Percentiles rank a stretch among this genome's conserved stretches.
Conservation (phyloP, 1,140 invertebrate genomes). For the Wasmannia auropunctata region DNA sequence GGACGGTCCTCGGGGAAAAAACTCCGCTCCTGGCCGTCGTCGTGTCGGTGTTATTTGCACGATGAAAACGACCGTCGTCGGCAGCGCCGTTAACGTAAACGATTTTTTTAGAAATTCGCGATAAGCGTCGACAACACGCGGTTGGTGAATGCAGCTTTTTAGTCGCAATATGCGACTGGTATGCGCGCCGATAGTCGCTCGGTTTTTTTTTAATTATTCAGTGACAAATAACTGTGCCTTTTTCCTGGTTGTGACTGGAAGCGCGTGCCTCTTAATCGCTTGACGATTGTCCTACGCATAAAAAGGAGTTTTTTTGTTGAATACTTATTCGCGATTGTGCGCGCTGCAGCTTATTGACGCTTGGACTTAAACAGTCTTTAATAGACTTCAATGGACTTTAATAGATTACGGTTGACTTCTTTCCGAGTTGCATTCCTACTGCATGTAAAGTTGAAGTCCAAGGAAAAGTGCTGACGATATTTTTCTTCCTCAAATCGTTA, state of each 20-base stretch:
- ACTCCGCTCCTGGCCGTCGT: not conserved
- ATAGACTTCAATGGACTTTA: slow-evolving; percentile 14
- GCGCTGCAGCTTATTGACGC: not conserved
- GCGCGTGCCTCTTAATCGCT: not conserved
- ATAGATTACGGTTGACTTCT: not conserved
- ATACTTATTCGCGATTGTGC: not conserved
- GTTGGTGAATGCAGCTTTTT: slow-evolving; percentile 4
- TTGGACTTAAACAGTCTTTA: not conserved
- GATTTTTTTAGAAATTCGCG: not conserved
- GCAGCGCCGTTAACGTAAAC: not conserved
- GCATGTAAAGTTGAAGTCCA: not conserved
- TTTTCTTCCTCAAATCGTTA: not conserved
- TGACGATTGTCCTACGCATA: not conserved
- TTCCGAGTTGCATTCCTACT: not conserved
- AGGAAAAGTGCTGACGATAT: not conserved
- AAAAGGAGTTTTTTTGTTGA: not conserved
- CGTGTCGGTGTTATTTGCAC: not conserved
- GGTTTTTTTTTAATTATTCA: not conserved
- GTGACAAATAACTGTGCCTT: slow-evolving; percentile 7
- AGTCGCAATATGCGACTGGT: not conserved
- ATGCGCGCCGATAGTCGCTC: not conserved
- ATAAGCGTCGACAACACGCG: not conserved
- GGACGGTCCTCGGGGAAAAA: slow-evolving; percentile 28
- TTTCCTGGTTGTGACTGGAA: not conserved
- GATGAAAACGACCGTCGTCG: not conserved